Conservation (phyloP, 2,888 invertebrate genomes). For the Drosophila merina region DNA sequence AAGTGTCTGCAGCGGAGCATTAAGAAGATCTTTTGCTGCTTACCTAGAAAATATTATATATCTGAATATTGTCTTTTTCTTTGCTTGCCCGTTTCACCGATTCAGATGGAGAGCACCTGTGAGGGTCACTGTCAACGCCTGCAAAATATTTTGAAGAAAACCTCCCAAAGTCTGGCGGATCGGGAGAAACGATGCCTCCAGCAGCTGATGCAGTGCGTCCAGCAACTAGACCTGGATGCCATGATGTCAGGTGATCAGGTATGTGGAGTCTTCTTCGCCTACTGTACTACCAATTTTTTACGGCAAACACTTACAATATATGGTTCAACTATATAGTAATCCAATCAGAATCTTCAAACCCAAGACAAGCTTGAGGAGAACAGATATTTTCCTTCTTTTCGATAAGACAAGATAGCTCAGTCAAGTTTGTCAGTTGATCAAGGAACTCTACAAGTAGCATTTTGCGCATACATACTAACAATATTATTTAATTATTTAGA, state of each 20-base stretch:
- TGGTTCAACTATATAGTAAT: too few relatives aligned
- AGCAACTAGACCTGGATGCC: slow-evolving; percentile 86
- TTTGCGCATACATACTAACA: neutral
- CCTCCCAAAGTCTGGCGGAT: slow-evolving; percentile 61
- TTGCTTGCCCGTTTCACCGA: too few relatives aligned
- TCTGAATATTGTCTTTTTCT: neutral
- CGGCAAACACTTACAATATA: too few relatives aligned
- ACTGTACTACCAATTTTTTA: too few relatives aligned
- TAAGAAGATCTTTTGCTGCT: slow-evolving; percentile 27
- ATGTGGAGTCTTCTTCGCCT: neutral
- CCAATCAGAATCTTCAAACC: neutral
- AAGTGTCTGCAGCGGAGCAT: slow-evolving; percentile 54
- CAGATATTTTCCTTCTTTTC: too few relatives aligned
- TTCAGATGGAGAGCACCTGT: slow-evolving; percentile 63
- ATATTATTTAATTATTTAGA: neutral
- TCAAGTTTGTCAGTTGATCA: slow-evolving; percentile 29
- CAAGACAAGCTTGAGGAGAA: neutral
- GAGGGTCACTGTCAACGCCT: slow-evolving; percentile 64
- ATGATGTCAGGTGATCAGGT: slow-evolving; percentile 70
- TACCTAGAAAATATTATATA: neutral
- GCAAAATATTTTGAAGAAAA: slow-evolving; percentile 55
- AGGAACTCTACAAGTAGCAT: neutral
- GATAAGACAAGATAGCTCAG: neutral
- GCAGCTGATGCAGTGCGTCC: slow-evolving; percentile 87
- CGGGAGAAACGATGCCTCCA: slow-evolving; percentile 87